Evolutionary conservation across 1,140 invertebrate genomes (phyloP).

Genomic region (Drosophila repleta): DNA sequence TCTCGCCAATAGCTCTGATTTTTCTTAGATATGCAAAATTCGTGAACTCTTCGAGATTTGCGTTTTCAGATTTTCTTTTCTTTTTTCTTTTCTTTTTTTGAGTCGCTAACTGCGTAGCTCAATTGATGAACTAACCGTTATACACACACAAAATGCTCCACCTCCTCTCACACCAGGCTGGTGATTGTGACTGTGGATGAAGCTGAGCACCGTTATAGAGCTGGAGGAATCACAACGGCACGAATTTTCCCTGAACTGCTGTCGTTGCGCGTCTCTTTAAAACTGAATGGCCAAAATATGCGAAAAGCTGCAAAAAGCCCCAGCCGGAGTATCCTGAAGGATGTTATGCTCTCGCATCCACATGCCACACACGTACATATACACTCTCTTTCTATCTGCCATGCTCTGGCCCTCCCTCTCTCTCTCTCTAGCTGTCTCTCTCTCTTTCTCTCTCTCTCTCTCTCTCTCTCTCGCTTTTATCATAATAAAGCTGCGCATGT

Average conservation of each 20-base stretch:
- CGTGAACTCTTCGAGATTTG: not conserved
- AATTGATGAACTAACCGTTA: slow-evolving; percentile 69
- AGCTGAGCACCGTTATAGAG: slow-evolving; percentile 30
- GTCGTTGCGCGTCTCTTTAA: slow-evolving; percentile 66
- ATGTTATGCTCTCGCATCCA: slow-evolving; percentile 53
- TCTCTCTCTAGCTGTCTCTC: slow-evolving; percentile 21
- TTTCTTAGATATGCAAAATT: slow-evolving; percentile 9
- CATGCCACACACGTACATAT: slow-evolving; percentile 2
- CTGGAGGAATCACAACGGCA: slow-evolving; percentile 14
- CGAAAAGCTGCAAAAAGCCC: slow-evolving; percentile 68
- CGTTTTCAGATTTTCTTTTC: not conserved
- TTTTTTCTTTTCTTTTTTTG: slow-evolving; percentile 3
- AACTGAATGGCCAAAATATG: slow-evolving; percentile 64
- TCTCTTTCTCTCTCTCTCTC: slow-evolving; percentile 20
- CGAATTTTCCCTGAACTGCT: slow-evolving; percentile 60
- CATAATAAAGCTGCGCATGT: slow-evolving; percentile 78
- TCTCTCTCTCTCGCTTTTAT: slow-evolving; percentile 32
- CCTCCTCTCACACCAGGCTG: slow-evolving; percentile 25
- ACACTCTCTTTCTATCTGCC: slow-evolving; percentile 2
- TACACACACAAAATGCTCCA: slow-evolving; percentile 67
- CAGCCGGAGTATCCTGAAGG: slow-evolving; percentile 67
- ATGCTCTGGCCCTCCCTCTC: not conserved
- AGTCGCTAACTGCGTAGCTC: slow-evolving; percentile 32
- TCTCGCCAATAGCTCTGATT: too few relatives aligned
- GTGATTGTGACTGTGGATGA: slow-evolving; percentile 20